phyloP scores from a whole-genome alignment of 2,888 invertebrate species.

The Saturnia pavonia region DNA sequence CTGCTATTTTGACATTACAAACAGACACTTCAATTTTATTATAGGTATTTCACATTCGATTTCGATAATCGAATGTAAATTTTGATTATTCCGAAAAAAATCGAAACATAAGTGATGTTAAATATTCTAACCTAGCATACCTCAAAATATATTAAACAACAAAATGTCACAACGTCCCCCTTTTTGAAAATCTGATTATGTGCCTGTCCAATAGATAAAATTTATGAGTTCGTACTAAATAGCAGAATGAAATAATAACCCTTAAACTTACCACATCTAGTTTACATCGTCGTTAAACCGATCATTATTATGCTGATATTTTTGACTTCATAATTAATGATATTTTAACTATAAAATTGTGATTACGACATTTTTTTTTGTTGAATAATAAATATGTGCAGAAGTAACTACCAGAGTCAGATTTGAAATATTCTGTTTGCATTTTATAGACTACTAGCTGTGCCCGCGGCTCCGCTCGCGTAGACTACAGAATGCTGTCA shows the following conservation, averaged over 20 bases:
- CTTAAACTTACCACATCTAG: conserved; percentile 34
- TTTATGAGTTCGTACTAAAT: conserved; percentile 55
- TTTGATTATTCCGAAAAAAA: no score
- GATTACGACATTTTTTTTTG: not conserved
- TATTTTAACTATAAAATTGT: not conserved
- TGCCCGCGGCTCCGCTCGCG: no score
- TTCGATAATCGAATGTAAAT: no score
- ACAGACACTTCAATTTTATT: no score
- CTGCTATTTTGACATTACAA: no score
- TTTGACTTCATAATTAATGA: not conserved
- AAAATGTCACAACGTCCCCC: not conserved
- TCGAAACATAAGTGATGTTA: not conserved
- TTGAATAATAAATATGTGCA: not conserved
- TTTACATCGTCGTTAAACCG: conserved; percentile 40
- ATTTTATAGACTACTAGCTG: no score
- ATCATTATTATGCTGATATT: not conserved
- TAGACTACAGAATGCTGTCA: no score
- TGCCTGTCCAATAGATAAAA: conserved; percentile 41
- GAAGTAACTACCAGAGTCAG: not conserved
- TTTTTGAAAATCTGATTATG: not conserved
- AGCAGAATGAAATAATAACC: conserved; percentile 50
- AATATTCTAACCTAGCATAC: not conserved
- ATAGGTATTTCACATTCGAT: no score
- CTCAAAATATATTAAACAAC: not conserved
- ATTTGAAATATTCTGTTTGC: no score